Conservation (phyloP, 2,113 vertebrate genomes). For the Neofelis nebulosa region DNA sequence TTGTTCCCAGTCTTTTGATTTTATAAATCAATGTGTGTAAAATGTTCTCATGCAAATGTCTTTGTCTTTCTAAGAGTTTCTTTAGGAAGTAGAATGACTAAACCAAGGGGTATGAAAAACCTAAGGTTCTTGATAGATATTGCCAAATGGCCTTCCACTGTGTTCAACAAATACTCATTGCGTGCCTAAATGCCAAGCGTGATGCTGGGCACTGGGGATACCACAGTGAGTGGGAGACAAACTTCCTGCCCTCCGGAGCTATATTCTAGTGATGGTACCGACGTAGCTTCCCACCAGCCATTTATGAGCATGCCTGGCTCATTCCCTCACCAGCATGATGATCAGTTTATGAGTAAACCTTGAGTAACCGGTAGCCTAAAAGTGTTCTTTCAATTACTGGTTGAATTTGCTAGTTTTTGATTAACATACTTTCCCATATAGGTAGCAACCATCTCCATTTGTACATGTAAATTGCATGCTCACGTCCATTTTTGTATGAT, state of each 20-base stretch:
- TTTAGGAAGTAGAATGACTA: not conserved
- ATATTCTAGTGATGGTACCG: not conserved
- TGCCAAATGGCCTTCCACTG: not conserved
- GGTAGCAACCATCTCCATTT: not conserved
- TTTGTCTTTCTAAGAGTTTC: not conserved
- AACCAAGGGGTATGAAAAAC: not conserved
- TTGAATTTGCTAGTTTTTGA: not conserved
- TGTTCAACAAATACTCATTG: not conserved
- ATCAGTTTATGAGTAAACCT: not conserved
- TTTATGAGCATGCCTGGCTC: not conserved
- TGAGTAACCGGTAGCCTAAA: not conserved
- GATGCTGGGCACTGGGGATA: not conserved
- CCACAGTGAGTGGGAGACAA: not conserved
- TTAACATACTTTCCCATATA: not conserved
- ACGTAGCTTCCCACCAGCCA: not conserved
- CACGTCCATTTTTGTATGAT: not conserved
- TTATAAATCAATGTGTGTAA: not conserved
- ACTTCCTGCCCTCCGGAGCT: not conserved
- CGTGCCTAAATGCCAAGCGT: not conserved
- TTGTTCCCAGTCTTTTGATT: not conserved
- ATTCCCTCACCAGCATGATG: not conserved
- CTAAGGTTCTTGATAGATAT: not conserved
- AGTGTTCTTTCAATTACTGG: not conserved
- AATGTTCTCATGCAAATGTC: not conserved
- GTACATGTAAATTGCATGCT: not conserved